phyloP scores from a whole-genome alignment of 2,113 vertebrate genomes.

The Hystrix brachyura region DNA sequence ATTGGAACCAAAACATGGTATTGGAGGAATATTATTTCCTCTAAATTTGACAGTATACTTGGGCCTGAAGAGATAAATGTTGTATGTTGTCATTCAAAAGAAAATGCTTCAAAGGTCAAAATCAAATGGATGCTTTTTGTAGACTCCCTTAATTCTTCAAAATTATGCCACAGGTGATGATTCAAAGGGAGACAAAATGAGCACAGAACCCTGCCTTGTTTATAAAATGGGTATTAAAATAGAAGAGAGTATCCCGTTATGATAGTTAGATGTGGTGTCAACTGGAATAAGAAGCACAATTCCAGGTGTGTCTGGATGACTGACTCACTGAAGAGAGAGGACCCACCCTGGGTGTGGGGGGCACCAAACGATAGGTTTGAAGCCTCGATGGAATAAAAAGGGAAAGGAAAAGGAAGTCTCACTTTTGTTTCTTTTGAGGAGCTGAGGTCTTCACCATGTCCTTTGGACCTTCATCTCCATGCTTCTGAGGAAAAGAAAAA shows the following conservation, averaged over 20 bases:
- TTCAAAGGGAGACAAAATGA: not conserved
- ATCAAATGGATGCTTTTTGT: not conserved
- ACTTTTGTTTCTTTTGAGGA: not conserved
- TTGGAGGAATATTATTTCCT: slow-evolving; percentile 39
- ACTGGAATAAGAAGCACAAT: not conserved
- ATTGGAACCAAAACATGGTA: not conserved
- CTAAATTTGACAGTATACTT: not conserved
- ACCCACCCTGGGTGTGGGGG: not conserved
- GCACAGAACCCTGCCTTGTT: not conserved
- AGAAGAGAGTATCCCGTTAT: not conserved
- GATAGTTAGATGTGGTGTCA: not conserved
- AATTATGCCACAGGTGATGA: not conserved
- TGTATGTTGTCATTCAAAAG: slow-evolving; percentile 1
- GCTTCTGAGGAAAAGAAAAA: not conserved
- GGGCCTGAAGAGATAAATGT: not conserved
- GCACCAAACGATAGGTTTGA: not conserved
- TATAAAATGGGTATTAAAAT: not conserved
- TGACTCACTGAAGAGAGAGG: not conserved
- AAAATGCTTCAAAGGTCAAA: slow-evolving; percentile 2
- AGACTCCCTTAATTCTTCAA: not conserved
- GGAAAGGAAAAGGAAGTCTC: not conserved
- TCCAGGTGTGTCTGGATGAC: not conserved
- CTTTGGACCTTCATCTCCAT: not conserved
- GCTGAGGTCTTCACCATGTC: not conserved
- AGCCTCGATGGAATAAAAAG: not conserved